Base-by-base conservation (phyloP, 2,113 vertebrate species). In the Catharus bicknelli region DNA sequence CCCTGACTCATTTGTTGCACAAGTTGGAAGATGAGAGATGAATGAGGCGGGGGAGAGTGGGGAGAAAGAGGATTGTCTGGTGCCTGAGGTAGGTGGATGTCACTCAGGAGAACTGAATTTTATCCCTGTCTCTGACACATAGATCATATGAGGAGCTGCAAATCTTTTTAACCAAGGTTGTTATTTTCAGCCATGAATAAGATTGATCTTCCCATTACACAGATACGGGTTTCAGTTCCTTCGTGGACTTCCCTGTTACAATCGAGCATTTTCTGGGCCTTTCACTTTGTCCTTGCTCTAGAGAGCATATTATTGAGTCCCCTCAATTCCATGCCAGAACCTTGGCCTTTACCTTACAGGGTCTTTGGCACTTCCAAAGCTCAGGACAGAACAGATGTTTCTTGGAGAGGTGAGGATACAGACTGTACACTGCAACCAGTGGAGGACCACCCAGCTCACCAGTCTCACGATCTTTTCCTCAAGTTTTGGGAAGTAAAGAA, bases 1-100 rank as follows among this genome's bases (percentile, higher is more conserved):
- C 80, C 85, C 70, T 95, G 95, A 94, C 72, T 90, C 92, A 94
- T 86, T 88, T 91, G 79, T 88, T 95, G 67, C 68, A 86, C 38
- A 88, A 93, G 32, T 40, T 83, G 59, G 72, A 95, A 94, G 82
- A 95, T 54, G 67, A 86, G 88, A 93, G 74, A 58, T 93, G 79
- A 95, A 88, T 80, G 83, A 90, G 72, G 58, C 0, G 1, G 51
- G 78, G 78, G 32, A 91, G 55, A 91, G 47, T 20, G 62, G 63
- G 51, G 76, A 88, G 75, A 90, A 86, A 79, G 45, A 0, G 1
- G 16, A 18, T 40, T 95, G 51, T 90, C 79, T 93, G 59, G 48
- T 95, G 63, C 23, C 63, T 77, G 79, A 81, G 21, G 68, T 63
- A 80, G 67, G 53, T 83, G 48, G 58, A 77, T 90, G 21, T 70